Evolutionary conservation across 1,140 invertebrate genomes (phyloP), one percentile per base, ranked within the genome.

Genomic region (Odontomachus brunneus): DNA sequence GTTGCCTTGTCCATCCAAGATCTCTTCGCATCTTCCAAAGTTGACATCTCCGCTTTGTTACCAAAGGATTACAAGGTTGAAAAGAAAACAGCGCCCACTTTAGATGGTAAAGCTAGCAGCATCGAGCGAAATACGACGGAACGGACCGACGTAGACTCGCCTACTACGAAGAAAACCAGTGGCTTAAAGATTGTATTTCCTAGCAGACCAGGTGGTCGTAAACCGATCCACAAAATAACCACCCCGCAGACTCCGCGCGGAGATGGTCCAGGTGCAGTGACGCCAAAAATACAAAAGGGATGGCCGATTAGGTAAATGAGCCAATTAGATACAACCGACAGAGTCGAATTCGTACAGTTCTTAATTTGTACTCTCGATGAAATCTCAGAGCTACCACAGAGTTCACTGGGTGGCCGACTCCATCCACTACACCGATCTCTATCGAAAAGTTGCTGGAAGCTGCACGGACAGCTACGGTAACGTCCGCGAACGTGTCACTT

Each of bases 401-500:
- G 91, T 98, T 98, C 89, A 98, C 97, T 12, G 97, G 97, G 19
- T 98, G 97, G 97, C 97, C 97, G 14, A 97, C 97, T 7, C 96
- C 96, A 4, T 97, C 97, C 0, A 98, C 97, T 0, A 97, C 97
- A 0, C 97, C 97, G 7, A 96, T 98, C 65, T 97, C 97, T 0
- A 97, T 97, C 57, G 97, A 97, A 90, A 97, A 97, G 91, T 92
- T 97, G 0, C 90, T 97, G 55, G 97, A 97, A 89, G 95, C 95
- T n/a, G 96, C 97, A 48, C 95, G 96, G 83, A 95, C 95, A 17
- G 95, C 96, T 0, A 95, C 96, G 0, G 94, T 95, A 19, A 93
- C 92, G 0, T 93, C 94, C 1, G 33, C 83, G 1, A 91, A 91
- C n/a, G 86, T 89, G 19, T 94, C 92, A 0, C 85, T 90, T 0